These are phyloP conservation scores for Caenorhabditis sulstoni DNA, from an alignment of 2,888 invertebrate species.

Conservation along the genomic window DNA sequence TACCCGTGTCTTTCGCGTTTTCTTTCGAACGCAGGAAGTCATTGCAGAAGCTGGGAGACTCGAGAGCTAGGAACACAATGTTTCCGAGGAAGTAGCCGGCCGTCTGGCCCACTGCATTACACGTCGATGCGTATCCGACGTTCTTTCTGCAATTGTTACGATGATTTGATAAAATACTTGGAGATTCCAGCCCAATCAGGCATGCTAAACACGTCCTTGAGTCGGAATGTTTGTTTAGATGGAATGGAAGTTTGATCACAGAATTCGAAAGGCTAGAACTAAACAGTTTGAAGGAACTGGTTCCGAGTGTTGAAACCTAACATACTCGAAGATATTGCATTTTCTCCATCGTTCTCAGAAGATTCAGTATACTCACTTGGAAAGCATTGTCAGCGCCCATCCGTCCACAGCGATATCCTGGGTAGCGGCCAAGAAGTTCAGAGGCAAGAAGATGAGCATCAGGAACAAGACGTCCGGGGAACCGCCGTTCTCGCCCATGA, in stretches of 20 bases:
- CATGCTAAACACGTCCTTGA: constrained; percentile 9
- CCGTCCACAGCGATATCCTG: constrained; percentile 99
- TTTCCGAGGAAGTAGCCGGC: constrained; percentile 89
- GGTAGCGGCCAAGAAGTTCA: constrained; percentile 97
- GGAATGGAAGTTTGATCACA: constrained; percentile 24
- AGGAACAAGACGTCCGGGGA: constrained; percentile 87
- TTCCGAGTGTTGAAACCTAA: constrained; percentile 2
- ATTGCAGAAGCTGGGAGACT: constrained; percentile 96
- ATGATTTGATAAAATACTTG: no score
- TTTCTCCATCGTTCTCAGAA: no score
- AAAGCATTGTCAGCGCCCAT: constrained; percentile 98
- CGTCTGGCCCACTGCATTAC: constrained; percentile 98
- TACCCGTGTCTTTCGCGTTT: constrained; percentile 84
- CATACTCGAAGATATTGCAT: no score
- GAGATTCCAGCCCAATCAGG: constrained; percentile 6
- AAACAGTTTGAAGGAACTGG: constrained; percentile 18
- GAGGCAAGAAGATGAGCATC: constrained; percentile 90
- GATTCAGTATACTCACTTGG: constrained; percentile 85
- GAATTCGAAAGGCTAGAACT: not conserved
- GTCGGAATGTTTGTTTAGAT: constrained; percentile 24
- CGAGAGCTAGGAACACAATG: constrained; percentile 91
- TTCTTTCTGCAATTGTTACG: constrained; percentile 85
- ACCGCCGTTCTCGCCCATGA: constrained; percentile 76
- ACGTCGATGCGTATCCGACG: constrained; percentile 98
- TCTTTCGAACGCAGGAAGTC: constrained; percentile 89